Percentiles rank a stretch among this genome's conserved stretches.
Conservation (phyloP, 2,113 vertebrate species). For the Cnemophilus loriae region DNA sequence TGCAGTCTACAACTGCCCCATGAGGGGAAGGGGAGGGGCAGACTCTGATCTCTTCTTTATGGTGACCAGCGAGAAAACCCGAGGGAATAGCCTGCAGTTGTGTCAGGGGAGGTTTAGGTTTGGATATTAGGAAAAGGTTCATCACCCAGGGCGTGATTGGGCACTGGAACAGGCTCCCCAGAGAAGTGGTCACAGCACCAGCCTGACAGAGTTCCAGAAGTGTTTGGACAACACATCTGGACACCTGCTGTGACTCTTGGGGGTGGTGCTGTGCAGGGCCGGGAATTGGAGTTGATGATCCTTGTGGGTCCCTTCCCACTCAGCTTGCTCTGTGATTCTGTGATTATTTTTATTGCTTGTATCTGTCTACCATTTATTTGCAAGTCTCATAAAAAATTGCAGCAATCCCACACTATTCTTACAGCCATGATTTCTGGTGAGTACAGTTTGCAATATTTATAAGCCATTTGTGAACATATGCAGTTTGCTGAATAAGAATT, state of each 20-base stretch:
- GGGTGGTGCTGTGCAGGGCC: neutral
- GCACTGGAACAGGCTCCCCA: neutral
- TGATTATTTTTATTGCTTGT: neutral
- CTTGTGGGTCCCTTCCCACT: neutral
- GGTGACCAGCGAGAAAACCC: neutral
- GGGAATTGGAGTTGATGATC: fast-evolving
- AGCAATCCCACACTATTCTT: neutral
- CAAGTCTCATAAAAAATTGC: neutral
- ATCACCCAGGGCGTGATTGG: neutral
- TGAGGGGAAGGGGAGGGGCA: neutral
- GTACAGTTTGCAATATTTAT: neutral
- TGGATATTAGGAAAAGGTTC: neutral
- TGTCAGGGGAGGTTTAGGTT: neutral
- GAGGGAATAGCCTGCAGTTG: neutral
- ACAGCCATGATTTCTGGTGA: neutral
- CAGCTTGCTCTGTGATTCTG: neutral
- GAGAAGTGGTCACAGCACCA: neutral
- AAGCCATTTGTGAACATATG: neutral
- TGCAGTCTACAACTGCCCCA: neutral
- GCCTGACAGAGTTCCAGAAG: neutral
- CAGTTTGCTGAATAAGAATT: neutral
- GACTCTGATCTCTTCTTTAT: neutral
- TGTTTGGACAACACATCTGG: neutral
- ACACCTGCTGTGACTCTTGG: neutral
- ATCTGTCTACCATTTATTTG: neutral